Percentiles rank a stretch among this genome's conserved stretches.
Conservation (phyloP, 2,888 invertebrate genomes). For the Dichetophora obliterata region DNA sequence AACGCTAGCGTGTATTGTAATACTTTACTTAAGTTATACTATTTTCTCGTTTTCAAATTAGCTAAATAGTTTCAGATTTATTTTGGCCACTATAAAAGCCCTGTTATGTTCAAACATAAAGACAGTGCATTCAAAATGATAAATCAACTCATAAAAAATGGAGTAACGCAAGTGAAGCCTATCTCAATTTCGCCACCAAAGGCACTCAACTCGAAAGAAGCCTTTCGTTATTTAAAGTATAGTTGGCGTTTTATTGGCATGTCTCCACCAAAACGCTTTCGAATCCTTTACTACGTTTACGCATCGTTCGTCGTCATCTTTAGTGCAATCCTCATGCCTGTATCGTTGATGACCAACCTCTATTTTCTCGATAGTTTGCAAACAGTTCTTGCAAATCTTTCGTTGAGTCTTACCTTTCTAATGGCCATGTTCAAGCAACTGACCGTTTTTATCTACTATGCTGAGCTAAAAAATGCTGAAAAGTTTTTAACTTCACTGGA, state of each 20-base stretch:
- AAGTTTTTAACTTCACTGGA: slow-evolving; percentile 46
- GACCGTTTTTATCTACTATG: slow-evolving; percentile 33
- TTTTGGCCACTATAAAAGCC: no score
- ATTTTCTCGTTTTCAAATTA: no score
- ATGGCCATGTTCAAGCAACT: slow-evolving; percentile 46
- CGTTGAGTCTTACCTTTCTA: slow-evolving; percentile 46
- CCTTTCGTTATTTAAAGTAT: slow-evolving; percentile 48
- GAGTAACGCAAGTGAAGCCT: no score
- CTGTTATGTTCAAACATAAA: no score
- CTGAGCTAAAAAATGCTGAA: slow-evolving; percentile 30
- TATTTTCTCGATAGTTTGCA: slow-evolving; percentile 39
- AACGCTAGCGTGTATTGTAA: no score
- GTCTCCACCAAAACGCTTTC: slow-evolving; percentile 42
- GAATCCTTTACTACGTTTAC: slow-evolving; percentile 46
- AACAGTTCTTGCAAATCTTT: slow-evolving; percentile 47
- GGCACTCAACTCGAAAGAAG: slow-evolving; percentile 46
- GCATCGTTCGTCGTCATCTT: slow-evolving; percentile 39
- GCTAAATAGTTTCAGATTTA: no score
- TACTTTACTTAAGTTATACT: no score
- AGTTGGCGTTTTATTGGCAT: slow-evolving; percentile 50
- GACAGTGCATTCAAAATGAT: no score
- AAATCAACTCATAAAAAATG: no score
- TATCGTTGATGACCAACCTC: slow-evolving; percentile 39
- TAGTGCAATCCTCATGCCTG: slow-evolving; percentile 40
- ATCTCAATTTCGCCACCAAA: background rate